Percentiles rank a stretch among this genome's conserved stretches.
Conservation (phyloP, 1,140 invertebrate genomes). For the Hypothenemus hampei region DNA sequence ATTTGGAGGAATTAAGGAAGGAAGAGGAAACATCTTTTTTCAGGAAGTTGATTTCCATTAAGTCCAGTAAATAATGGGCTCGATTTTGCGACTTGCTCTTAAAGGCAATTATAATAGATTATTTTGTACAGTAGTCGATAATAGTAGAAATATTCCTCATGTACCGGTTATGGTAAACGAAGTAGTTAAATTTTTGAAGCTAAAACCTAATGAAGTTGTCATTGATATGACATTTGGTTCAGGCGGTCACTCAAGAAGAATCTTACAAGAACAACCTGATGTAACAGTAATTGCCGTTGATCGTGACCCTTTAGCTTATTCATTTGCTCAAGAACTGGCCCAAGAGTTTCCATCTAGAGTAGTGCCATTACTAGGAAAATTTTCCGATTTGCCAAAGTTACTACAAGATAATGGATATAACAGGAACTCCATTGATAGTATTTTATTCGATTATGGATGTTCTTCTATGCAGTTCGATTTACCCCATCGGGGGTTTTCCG, state of each 20-base stretch:
- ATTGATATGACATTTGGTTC: slow-evolving; percentile 90
- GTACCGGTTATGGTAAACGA: slow-evolving; percentile 68
- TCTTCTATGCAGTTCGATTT: slow-evolving; percentile 93
- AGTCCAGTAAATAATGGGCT: not conserved
- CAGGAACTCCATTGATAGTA: slow-evolving; percentile 71
- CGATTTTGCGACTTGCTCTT: not conserved
- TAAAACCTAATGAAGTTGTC: slow-evolving; percentile 56
- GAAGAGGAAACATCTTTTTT: slow-evolving; percentile 55
- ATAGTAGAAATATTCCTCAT: slow-evolving; percentile 55
- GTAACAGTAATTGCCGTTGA: slow-evolving; percentile 76
- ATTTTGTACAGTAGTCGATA: slow-evolving; percentile 26
- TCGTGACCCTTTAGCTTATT: slow-evolving; percentile 75
- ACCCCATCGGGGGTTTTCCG: slow-evolving; percentile 75
- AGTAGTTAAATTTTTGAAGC: slow-evolving; percentile 63
- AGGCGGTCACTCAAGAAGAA: slow-evolving; percentile 75
- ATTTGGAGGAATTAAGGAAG: slow-evolving; percentile 57
- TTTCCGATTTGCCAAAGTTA: slow-evolving; percentile 77
- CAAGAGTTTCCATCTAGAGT: slow-evolving; percentile 64
- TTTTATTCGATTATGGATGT: slow-evolving; percentile 92
- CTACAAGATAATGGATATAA: slow-evolving; percentile 56
- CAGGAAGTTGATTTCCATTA: slow-evolving; percentile 46
- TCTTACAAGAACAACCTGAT: slow-evolving; percentile 53
- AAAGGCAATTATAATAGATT: slow-evolving; percentile 15
- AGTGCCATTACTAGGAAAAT: slow-evolving; percentile 74
- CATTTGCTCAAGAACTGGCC: slow-evolving; percentile 59